phyloP scores from a whole-genome alignment of 2,888 invertebrate genomes.

The Ornithoptera alexandrae region DNA sequence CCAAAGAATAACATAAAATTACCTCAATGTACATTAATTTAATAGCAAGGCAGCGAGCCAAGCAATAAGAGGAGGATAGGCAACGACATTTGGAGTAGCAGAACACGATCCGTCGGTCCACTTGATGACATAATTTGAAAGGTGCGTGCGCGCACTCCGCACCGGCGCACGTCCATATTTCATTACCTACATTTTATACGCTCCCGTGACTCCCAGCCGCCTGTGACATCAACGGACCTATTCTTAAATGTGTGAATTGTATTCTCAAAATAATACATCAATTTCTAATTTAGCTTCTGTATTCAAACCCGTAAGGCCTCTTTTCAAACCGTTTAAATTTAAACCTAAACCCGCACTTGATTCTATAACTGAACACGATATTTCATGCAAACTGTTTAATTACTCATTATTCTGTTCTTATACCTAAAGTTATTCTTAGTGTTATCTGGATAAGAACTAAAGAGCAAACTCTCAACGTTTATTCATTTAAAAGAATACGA shows the following conservation, averaged over 20 bases:
- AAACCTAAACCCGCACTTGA: neutral
- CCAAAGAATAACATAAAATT: conserved; percentile 1
- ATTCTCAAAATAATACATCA: conserved; percentile 16
- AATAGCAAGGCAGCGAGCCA: conserved; percentile 67
- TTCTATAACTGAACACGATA: conserved; percentile 10
- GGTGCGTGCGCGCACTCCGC: conserved; percentile 50
- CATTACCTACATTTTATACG: conserved; percentile 46
- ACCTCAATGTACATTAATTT: conserved; percentile 46
- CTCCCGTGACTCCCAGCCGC: conserved; percentile 40
- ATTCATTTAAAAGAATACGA: neutral
- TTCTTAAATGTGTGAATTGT: conserved; percentile 26
- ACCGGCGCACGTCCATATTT: conserved; percentile 49
- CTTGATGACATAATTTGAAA: conserved; percentile 70
- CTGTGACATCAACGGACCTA: conserved; percentile 30
- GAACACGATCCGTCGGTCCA: conserved; percentile 56
- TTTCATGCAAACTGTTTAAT: conserved; percentile 21
- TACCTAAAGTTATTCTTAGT: neutral
- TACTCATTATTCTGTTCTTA: conserved; percentile 15
- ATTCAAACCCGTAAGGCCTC: neutral
- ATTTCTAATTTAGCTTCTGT: conserved; percentile 18
- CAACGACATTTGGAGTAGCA: conserved; percentile 63
- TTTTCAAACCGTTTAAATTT: neutral
- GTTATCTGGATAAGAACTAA: neutral
- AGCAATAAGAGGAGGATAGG: conserved; percentile 59
- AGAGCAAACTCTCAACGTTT: neutral